Evolutionary conservation across 2,888 invertebrate species (phyloP).

Genomic region (Acleris cristana): DNA sequence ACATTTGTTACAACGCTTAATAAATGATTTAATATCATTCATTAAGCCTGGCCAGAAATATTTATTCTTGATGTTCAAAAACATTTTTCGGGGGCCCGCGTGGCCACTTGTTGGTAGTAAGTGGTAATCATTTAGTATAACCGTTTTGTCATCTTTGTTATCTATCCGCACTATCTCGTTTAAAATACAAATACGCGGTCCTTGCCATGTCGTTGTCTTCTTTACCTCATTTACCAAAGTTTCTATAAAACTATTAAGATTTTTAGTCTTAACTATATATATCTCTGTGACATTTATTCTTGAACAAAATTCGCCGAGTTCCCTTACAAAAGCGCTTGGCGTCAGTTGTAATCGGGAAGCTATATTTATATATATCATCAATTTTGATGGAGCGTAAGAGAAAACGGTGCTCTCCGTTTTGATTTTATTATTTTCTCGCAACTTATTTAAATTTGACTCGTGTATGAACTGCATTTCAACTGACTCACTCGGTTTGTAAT

Average conservation of each 20-base stretch:
- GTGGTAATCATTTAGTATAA: conserved; percentile 7
- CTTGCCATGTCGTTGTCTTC: not conserved
- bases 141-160: not conserved
- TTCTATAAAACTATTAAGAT: conserved; percentile 1
- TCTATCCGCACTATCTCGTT: not conserved
- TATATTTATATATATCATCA: conserved; percentile 9
- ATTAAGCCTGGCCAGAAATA: conserved; percentile 24
- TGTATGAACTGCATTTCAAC: too few species aligned
- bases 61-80: conserved; percentile 4
- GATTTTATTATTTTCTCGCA: not conserved
- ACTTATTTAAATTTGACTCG: too few species aligned
- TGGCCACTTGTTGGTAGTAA: conserved; percentile 20
- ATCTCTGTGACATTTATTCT: not conserved
- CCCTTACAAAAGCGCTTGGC: conserved; percentile 4
- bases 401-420: not conserved
- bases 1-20: conserved; percentile 16
- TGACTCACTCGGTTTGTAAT: not conserved
- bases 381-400: not conserved
- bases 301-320: not conserved
- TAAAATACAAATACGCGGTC: not conserved
- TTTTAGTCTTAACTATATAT: conserved; percentile 7
- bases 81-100: conserved; percentile 16
- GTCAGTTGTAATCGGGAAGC: not conserved
- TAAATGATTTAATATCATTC: conserved; percentile 9
- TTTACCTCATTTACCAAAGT: conserved; percentile 3